Conservation (phyloP, 2,888 invertebrate species). For the Zygothrica quintamaculata region DNA sequence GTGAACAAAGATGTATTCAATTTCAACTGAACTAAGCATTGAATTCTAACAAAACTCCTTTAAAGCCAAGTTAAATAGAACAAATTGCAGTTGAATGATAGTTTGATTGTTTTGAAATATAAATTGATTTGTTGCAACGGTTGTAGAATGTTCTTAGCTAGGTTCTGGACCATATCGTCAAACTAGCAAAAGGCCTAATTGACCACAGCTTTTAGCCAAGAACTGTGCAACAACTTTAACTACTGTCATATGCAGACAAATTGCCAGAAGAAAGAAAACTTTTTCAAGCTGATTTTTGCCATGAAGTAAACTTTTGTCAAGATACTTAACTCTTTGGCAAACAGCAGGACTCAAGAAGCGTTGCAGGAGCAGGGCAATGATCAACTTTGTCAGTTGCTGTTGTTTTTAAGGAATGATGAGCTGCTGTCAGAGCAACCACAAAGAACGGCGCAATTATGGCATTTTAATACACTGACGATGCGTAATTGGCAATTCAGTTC, state of each 20-base stretch:
- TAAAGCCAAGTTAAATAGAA: no score
- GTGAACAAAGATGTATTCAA: no score
- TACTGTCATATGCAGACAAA: conserved; percentile 13
- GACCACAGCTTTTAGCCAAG: conserved; percentile 20
- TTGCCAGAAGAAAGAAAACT: conserved; percentile 35
- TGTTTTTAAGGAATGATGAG: conserved; percentile 37
- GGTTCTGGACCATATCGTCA: no score
- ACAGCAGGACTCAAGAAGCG: no score
- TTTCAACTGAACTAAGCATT: no score
- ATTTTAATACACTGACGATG: conserved; percentile 67
- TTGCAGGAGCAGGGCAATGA: conserved; percentile 21
- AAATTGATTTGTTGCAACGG: no score
- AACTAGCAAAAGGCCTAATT: conserved; percentile 18
- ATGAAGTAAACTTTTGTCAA: conserved; percentile 37
- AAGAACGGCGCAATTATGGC: conserved; percentile 66
- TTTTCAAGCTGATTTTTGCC: conserved; percentile 50
- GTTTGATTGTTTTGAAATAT: no score
- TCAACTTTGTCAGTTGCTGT: conserved; percentile 54
- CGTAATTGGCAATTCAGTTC: conserved; percentile 59
- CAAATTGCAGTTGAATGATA: no score
- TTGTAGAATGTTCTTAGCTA: no score
- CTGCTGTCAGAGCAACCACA: conserved; percentile 37
- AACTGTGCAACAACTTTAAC: background rate
- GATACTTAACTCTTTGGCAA: conserved; percentile 47
- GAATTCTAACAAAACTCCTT: no score